Base-by-base conservation (phyloP, 2,797 vertebrate genomes). In the Pseudochromis fuscus region DNA sequence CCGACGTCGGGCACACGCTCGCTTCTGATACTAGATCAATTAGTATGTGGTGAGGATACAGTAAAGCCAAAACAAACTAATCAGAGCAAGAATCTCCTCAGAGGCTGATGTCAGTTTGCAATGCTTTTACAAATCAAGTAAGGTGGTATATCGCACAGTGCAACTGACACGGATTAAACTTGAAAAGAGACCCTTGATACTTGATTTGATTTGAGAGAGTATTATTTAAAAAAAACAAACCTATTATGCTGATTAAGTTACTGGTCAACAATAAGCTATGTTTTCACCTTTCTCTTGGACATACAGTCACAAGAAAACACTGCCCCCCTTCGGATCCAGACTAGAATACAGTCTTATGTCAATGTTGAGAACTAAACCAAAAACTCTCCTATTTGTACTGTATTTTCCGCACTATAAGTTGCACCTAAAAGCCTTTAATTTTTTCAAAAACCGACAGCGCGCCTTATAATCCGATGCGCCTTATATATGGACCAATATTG, bases 1-100 rank as follows among this genome's bases (percentile, higher is more conserved):
- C 23, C 55, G 0, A 45, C 38, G 24, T 16, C 58, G 30, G 81
- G 59, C 45, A 44, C 51, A 71, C 7, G 44, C n/a, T 10, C 21
- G 33, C 65, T 19, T 75, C 67, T 48, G 52, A 75, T 65, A 58
- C 28, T 25, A 7, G 35, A 86, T 81, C 82, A 85, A 83, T 89
- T 74, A 70, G 46, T 30, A 56, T 53, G 61, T 15, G 44, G 48
- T 40, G 37, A 24, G 48, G 48, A 56, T 52, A 60, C 30, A 64
- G 45, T 31, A 30, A 76, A 70, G 62, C 19, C 30, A 30, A 67
- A 66, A 44, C 15, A 73, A 68, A 75, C 19, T 53, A 52, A 75
- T 59, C 58, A 57, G 74, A 63, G 60, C 21, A 24, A 30, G 5
- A 45, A 77, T 77, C 18, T 19, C 25, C 28, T 72, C 33, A 9